A percentile compares a stretch with the other conserved stretches of the same genome.
Conservation (phyloP, 1,140 invertebrate genomes). For the Achatina immaculata region DNA sequence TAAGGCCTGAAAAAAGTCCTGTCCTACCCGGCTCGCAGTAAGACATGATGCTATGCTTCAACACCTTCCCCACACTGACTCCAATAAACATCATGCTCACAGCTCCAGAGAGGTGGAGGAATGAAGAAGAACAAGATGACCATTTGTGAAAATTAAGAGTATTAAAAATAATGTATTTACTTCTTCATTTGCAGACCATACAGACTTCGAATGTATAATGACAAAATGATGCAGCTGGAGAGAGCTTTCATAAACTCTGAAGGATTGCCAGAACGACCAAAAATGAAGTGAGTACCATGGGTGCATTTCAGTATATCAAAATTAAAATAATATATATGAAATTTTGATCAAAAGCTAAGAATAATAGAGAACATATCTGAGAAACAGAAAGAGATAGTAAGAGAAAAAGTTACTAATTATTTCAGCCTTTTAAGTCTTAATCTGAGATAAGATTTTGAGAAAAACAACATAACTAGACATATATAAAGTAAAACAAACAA, state of each 20-base stretch:
- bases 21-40: too few relatives aligned
- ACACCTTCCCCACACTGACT: too few relatives aligned
- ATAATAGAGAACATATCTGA: background rate
- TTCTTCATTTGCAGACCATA: constrained; percentile 48
- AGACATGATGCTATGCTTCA: too few relatives aligned
- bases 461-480: too few relatives aligned
- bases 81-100: too few relatives aligned
- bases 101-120: too few relatives aligned
- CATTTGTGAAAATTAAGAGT: background rate
- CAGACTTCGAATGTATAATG: constrained; percentile 70
- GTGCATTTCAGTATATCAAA: background rate
- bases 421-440: too few relatives aligned
- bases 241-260: constrained; percentile 72
- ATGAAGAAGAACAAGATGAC: too few relatives aligned
- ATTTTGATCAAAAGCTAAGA: background rate
- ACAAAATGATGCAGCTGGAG: constrained; percentile 72
- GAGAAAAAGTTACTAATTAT: too few relatives aligned
- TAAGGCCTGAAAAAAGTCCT: too few relatives aligned
- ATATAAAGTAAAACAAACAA: too few relatives aligned
- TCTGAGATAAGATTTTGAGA: too few relatives aligned
- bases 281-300: constrained; percentile 56
- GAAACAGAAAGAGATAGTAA: background rate
- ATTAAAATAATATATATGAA: background rate
- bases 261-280: constrained; percentile 66
- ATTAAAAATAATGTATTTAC: background rate